Evolutionary conservation across 2,113 vertebrate genomes (phyloP), one percentile per base, ranked within the genome.

Genomic region (Oreochromis niloticus): DNA sequence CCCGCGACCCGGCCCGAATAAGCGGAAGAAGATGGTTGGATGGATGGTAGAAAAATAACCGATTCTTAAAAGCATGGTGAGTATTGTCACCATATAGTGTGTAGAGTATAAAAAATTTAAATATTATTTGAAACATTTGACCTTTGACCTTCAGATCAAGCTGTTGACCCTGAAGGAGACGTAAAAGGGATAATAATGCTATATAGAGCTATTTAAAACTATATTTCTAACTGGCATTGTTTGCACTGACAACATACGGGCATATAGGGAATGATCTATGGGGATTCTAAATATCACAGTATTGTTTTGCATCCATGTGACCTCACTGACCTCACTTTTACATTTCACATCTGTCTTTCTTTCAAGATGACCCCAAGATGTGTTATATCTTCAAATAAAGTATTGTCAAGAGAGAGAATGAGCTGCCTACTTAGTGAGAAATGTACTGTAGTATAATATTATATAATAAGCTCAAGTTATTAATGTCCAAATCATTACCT

Each of bases 401-500:
- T 66, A 0, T 39, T n/a, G 61, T 66, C 17, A 12, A 66, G 61
- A 39, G 59, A 63, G 61, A 66, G 0, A n/a, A 66, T n/a, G 61
- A 66, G 61, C 61, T 12, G 17, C 32, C 61, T 66, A 12, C 32
- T 12, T 66, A 66, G 32, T 66, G 61, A 66, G 17, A 66, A 66
- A 39, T 39, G n/a, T 39, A 39, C 61, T 66, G 32, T 36, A 11
- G 32, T 63, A 0, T 36, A 63, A 63, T 66, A 36, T 66, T 66
- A 36, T 66, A 66, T 66, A 61, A 36, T 66, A 66, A 36, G 17
- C 32, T 66, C 32, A 36, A 66, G 61, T 66, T 36, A 66, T 36
- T 66, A 1, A 0, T 36, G 32, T 36, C 6, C 32, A 0, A 66
- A 1, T 66, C 32, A 66, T n/a, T 66, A 39, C 10, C 17, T 39